phyloP scores from a whole-genome alignment of 2,888 invertebrate genomes.

The Gymnosoma rotundatum region DNA sequence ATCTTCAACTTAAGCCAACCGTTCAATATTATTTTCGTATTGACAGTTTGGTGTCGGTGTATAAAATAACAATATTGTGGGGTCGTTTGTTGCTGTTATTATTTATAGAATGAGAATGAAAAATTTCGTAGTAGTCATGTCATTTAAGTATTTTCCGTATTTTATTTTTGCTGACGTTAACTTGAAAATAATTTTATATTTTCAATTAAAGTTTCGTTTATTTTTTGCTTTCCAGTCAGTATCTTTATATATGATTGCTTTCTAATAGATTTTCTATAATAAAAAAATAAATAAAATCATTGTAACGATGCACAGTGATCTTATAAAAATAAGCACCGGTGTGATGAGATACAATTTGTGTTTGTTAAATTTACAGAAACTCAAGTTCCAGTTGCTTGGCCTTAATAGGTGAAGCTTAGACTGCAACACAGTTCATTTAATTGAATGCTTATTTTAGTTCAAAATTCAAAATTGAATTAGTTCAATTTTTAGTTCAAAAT shows the following conservation, averaged over 20 bases:
- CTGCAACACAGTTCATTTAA: no score
- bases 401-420: no score
- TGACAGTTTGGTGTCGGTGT: background rate
- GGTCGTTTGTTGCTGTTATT: background rate
- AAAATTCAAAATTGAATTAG: no score
- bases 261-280: constrained; percentile 60
- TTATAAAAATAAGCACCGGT: no score
- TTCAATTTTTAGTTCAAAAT: no score
- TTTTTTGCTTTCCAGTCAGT: constrained; percentile 13
- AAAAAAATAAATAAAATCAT: constrained; percentile 30
- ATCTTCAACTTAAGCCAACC: no score
- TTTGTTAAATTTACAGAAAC: no score
- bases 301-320: background rate
- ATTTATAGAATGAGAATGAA: background rate
- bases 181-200: constrained; percentile 78
- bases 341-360: no score
- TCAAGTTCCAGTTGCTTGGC: no score
- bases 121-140: background rate
- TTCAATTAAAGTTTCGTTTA: constrained; percentile 77
- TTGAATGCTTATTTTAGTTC: no score
- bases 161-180: constrained; percentile 76
- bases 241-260: constrained; percentile 54
- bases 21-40: no score
- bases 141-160: constrained; percentile 14
- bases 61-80: background rate